Conservation (phyloP, 1,140 invertebrate genomes). For the Cyrtorhinus lividipennis region DNA sequence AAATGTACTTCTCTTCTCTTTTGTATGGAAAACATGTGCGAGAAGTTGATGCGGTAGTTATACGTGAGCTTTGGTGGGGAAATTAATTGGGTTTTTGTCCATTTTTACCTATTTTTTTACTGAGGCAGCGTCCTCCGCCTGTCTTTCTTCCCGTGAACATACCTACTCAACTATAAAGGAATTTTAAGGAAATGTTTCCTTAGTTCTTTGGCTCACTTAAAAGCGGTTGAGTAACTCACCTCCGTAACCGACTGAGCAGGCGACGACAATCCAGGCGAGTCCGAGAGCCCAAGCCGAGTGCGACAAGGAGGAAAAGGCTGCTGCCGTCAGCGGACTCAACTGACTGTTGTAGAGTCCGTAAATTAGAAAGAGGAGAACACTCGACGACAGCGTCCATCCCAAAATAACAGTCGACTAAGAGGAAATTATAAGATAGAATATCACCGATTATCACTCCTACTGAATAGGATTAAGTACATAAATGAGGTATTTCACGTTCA, state of each 20-base stretch:
- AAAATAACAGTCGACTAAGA: conserved; percentile 44
- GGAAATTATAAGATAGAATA: conserved; percentile 22
- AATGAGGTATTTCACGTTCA: conserved; percentile 6
- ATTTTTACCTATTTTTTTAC: too few relatives aligned
- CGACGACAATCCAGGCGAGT: conserved; percentile 73
- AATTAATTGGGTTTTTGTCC: too few relatives aligned
- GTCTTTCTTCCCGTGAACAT: too few relatives aligned
- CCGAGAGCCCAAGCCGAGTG: conserved; percentile 70
- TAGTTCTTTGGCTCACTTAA: too few relatives aligned
- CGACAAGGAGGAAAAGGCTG: conserved; percentile 67
- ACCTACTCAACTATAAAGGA: too few relatives aligned
- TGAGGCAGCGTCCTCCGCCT: too few relatives aligned
- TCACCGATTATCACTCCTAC: background rate
- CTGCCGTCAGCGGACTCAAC: conserved; percentile 48
- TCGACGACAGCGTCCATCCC: conserved; percentile 51
- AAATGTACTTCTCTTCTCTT: too few relatives aligned
- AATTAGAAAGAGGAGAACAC: conserved; percentile 49
- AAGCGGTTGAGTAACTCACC: too few relatives aligned
- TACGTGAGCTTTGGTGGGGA: too few relatives aligned
- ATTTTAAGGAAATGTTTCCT: too few relatives aligned
- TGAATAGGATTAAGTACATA: conserved; percentile 4
- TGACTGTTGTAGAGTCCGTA: conserved; percentile 60
- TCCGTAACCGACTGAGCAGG: conserved; percentile 75
- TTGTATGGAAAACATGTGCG: too few relatives aligned
- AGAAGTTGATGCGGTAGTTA: too few relatives aligned